phyloP scores from a whole-genome alignment of 2,888 invertebrate species.

The Megalurothrips usitatus region DNA sequence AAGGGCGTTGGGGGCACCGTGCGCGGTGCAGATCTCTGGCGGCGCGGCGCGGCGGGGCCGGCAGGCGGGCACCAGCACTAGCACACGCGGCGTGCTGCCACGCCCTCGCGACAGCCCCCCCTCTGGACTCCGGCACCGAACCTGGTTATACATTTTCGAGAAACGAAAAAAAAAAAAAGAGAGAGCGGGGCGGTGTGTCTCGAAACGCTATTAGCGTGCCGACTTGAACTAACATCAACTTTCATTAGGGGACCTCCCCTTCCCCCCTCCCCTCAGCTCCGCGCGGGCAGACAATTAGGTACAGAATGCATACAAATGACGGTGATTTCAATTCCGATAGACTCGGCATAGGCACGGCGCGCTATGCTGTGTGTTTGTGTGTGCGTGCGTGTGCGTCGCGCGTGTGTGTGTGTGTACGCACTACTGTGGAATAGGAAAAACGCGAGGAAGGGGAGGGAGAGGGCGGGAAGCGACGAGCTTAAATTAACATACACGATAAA shows the following conservation, averaged over 20 bases:
- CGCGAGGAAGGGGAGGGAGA: background rate
- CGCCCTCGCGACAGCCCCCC: too few species aligned
- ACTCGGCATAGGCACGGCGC: background rate
- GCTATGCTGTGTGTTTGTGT: background rate
- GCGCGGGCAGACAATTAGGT: background rate
- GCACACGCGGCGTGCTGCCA: too few species aligned
- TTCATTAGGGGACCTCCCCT: background rate
- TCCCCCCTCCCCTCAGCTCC: background rate
- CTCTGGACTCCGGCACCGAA: too few species aligned
- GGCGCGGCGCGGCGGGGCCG: too few species aligned
- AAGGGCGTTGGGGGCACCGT: too few species aligned
- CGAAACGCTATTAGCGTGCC: too few species aligned
- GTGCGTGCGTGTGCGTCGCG: too few species aligned
- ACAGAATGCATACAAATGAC: slow-evolving; percentile 5
- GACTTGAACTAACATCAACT: background rate
- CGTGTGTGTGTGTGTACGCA: background rate
- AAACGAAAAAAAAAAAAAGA: background rate
- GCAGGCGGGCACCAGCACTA: too few species aligned
- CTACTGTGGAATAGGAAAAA: background rate
- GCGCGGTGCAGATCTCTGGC: too few species aligned
- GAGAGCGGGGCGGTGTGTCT: background rate
- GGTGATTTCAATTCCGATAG: slow-evolving; percentile 15
- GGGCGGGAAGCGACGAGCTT: background rate
- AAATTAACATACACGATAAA: slow-evolving; percentile 25
- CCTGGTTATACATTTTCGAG: too few species aligned